Evolutionary conservation across 2,113 vertebrate genomes (phyloP).

Genomic region (Nicator chloris): DNA sequence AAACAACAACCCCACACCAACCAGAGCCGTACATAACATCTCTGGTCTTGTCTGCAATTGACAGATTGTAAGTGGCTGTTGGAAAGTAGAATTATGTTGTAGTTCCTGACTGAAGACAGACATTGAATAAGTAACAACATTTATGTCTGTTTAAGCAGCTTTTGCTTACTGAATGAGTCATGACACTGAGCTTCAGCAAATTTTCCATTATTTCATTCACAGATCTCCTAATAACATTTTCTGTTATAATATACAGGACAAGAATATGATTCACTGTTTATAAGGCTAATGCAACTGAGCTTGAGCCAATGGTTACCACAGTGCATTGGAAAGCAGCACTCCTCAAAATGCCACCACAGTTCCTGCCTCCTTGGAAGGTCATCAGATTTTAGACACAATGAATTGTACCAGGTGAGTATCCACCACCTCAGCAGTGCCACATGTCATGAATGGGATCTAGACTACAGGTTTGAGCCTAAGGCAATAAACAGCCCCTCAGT

Average conservation of each 20-base stretch:
- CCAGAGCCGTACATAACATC: background rate
- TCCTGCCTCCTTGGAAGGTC: background rate
- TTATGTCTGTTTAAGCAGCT: background rate
- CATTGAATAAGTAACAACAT: background rate
- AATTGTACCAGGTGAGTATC: no score
- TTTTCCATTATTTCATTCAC: background rate
- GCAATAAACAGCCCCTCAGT: no score
- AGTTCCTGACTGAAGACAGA: background rate
- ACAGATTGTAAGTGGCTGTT: background rate
- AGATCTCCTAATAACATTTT: background rate
- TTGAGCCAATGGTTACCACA: background rate
- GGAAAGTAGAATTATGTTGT: background rate
- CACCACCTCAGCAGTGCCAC: no score
- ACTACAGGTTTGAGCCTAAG: no score
- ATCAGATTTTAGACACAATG: background rate
- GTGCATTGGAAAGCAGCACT: background rate
- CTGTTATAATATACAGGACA: background rate
- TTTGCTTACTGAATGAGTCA: slow-evolving; percentile 11
- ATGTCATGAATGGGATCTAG: no score
- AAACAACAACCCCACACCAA: background rate
- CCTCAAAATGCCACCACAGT: background rate
- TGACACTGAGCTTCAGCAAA: background rate
- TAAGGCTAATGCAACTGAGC: background rate
- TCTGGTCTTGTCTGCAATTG: background rate
- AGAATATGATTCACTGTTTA: background rate